Percentiles rank a stretch among this genome's conserved stretches.
phyloP scores from a whole-genome alignment of 2,113 vertebrate species.

The Apaloderma vittatum region DNA sequence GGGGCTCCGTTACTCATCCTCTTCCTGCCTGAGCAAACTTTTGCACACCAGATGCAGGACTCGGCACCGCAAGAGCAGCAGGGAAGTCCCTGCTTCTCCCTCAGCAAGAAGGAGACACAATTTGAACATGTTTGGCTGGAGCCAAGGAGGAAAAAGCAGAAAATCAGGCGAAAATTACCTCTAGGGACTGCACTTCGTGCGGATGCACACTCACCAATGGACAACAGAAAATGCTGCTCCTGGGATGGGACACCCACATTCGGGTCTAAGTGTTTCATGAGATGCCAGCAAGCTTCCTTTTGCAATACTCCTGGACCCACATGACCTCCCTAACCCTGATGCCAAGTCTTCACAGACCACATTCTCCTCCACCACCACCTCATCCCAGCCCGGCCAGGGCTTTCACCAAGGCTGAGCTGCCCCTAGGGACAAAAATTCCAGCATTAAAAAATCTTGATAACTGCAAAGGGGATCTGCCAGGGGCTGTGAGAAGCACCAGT shows the following conservation, averaged over 20 bases:
- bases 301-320: neutral
- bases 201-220: rapidly evolving
- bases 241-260: neutral
- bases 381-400: neutral
- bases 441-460: neutral
- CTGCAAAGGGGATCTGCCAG: neutral
- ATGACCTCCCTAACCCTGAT: neutral
- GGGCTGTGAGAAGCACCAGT: neutral
- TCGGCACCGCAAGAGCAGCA: neutral
- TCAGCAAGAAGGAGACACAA: rapidly evolving
- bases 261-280: neutral
- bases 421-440: neutral
- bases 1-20: constrained; percentile 46
- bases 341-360: neutral
- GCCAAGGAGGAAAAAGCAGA: neutral
- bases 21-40: constrained; percentile 27
- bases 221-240: neutral
- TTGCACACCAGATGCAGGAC: constrained; percentile 47
- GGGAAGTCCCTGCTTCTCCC: neutral
- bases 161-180: neutral
- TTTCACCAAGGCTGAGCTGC: neutral
- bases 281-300: neutral
- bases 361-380: neutral
- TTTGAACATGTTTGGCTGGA: neutral
- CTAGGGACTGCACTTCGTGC: neutral